A percentile compares a stretch with the other conserved stretches of the same genome.
These are phyloP conservation scores for Augochlorella aurata DNA, from an alignment of 2,888 invertebrate genomes.

Conservation along the genomic window DNA sequence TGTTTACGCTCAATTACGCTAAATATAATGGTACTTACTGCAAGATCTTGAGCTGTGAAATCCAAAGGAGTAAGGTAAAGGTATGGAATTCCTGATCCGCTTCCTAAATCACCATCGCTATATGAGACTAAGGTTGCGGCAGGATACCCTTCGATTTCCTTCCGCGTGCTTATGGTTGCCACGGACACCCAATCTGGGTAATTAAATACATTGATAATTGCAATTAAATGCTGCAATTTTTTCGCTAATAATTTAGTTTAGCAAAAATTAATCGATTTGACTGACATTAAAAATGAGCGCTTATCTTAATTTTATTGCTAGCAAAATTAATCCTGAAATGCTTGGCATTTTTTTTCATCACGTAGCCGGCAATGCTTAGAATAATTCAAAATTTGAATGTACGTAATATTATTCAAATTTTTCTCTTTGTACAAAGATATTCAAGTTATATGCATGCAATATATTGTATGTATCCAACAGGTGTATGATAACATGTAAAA, in stretches of 20 bases:
- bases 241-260: background rate
- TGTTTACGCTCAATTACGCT: background rate
- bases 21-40: constrained; percentile 82
- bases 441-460: background rate
- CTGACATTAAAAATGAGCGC: background rate
- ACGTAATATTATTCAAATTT: background rate
- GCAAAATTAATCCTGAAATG: background rate
- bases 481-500: background rate
- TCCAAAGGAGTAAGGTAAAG: constrained; percentile 89
- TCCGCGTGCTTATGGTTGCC: constrained; percentile 86
- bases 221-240: background rate
- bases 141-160: constrained; percentile 86
- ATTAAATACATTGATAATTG: background rate
- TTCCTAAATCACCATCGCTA: constrained; percentile 87
- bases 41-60: constrained; percentile 86
- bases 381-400: background rate
- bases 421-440: background rate
- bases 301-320: background rate
- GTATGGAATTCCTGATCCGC: constrained; percentile 89
- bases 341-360: background rate
- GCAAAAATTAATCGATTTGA: background rate
- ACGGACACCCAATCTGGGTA: constrained; percentile 88
- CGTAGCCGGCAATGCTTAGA: background rate
- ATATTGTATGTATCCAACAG: background rate
- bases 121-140: constrained; percentile 88